Conservation (phyloP, 30 jellyfish, hydroid and myxozoan species). For the Nemopilema nomurai region DNA sequence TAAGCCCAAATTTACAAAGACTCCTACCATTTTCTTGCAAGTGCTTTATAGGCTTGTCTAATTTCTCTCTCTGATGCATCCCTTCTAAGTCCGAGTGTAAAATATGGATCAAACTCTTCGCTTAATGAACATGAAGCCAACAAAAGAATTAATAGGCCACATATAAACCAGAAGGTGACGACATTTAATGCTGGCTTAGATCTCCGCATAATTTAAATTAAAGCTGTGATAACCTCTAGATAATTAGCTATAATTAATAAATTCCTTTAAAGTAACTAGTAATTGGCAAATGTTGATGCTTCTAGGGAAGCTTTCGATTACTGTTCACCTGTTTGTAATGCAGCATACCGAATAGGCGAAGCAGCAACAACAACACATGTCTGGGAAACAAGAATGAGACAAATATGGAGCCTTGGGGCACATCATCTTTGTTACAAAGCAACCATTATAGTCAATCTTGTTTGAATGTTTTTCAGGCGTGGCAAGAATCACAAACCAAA, state of each 20-base stretch:
- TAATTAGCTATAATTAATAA: neutral
- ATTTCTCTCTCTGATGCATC: slow-evolving; percentile 55
- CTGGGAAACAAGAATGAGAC: too few relatives aligned
- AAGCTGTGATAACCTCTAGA: neutral
- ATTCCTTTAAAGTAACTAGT: neutral
- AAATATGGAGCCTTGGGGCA: too few relatives aligned
- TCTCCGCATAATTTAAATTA: neutral
- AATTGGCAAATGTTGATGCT: neutral
- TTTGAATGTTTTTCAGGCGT: too few relatives aligned
- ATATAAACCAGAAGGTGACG: neutral
- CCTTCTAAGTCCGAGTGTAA: slow-evolving; percentile 57
- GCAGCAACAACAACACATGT: neutral
- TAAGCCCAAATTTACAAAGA: neutral
- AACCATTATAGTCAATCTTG: too few relatives aligned
- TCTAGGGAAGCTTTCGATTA: neutral
- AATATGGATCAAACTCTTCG: slow-evolving; percentile 58
- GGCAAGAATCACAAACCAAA: too few relatives aligned
- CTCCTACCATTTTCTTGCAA: slow-evolving; percentile 69
- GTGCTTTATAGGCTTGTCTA: slow-evolving; percentile 62
- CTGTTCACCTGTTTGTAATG: neutral
- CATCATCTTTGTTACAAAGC: too few relatives aligned
- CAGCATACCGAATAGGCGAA: neutral
- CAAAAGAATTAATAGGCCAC: neutral
- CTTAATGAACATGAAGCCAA: slow-evolving; percentile 6
- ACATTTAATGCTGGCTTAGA: neutral